Base-by-base conservation (phyloP, 2,797 vertebrate species). In the Oreochromis mossambicus region DNA sequence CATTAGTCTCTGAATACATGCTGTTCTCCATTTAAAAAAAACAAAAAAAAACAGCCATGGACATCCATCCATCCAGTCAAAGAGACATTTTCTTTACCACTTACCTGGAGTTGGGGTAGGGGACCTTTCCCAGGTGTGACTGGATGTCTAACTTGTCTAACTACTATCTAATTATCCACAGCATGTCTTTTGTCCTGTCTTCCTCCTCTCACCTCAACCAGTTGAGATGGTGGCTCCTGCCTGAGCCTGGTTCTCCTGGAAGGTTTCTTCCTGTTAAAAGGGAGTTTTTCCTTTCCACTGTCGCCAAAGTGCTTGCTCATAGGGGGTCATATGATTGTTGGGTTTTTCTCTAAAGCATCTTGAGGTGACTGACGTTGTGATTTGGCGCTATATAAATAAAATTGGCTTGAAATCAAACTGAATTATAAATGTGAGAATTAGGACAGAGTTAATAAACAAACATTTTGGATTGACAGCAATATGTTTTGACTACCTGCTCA, bases 141-240 rank as follows among this genome's bases (percentile, higher is more conserved):
- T 15, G 36, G 0, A 68, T 66, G 15, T 32, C 55, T 58, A 58
- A 32, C 8, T 58, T 61, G 56, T 32, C 15, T 38, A 21, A 63
- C 56, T 61, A n/a, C 29, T 34, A 61, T 61, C 56, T 34, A 61
- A 61, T 61, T 61, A 36, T 34, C 56, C 26, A 32, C 55, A 58
- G 26, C 14, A 58, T 2, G 26, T 58, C 55, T 56, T 56, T 56
- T 56, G 14, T 56, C 5, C 8, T 56, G 5, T 29, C 55, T 56
- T 56, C 8, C 8, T 9, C 26, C 14, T 32, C 55, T 56, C 26
- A 56, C 5, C 55, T 8, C 26, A 32, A 56, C 55, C 0, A 9
- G 55, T 56, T 56, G 14, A 5, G 54, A 29, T 55, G 54, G 13
- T 1, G 1, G 54, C 7, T 2, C 54, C 2, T 55, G 2, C 24